Conservation (phyloP, 2,888 invertebrate species). For the Eupelmus urozonus region DNA sequence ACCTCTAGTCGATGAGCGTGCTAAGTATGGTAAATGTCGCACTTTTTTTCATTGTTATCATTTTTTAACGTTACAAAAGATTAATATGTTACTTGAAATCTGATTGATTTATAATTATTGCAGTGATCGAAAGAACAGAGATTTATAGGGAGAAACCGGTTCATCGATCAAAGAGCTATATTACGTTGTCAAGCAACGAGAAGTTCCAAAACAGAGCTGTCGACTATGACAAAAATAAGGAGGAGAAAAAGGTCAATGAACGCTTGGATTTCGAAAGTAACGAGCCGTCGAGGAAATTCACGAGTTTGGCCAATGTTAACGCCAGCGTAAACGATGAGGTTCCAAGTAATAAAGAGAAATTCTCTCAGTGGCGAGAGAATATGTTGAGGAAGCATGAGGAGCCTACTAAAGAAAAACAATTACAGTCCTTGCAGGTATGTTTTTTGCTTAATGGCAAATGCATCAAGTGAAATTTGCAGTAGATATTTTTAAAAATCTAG, state of each 20-base stretch:
- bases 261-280: background rate
- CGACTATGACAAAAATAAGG: constrained; percentile 32
- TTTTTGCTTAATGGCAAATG: background rate
- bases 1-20: constrained; percentile 45
- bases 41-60: background rate
- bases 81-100: background rate
- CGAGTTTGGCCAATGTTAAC: constrained; percentile 67
- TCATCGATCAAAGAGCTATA: constrained; percentile 72
- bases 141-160: constrained; percentile 59
- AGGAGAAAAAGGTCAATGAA: constrained; percentile 41
- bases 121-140: constrained; percentile 27
- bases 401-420: constrained; percentile 70
- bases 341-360: constrained; percentile 67
- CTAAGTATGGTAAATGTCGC: constrained; percentile 36
- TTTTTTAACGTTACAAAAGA: too few species aligned
- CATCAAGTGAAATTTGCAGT: background rate
- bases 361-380: constrained; percentile 72
- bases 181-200: constrained; percentile 66
- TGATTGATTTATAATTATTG: too few species aligned
- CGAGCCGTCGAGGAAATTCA: constrained; percentile 62
- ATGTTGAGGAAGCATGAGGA: constrained; percentile 71
- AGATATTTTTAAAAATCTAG: constrained; percentile 2
- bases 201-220: constrained; percentile 63
- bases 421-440: constrained; percentile 73
- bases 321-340: constrained; percentile 61